Conservation (phyloP, 2,888 invertebrate species). For the Meiosimyza decipiens region DNA sequence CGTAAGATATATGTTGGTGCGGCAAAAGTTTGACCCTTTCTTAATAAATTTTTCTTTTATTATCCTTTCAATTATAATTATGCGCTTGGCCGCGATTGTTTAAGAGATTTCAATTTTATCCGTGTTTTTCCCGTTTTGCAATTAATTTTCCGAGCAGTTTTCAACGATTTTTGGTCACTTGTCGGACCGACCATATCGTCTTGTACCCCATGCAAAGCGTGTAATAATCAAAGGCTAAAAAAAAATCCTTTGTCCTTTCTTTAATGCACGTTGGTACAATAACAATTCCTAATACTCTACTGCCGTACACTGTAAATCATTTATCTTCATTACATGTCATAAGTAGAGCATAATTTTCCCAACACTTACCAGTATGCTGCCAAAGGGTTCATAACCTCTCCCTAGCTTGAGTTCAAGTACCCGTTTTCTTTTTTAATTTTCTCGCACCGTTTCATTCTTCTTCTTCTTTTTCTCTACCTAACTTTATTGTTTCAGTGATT, state of each 20-base stretch:
- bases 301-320: constrained; percentile 41
- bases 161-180: constrained; percentile 25
- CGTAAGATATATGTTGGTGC: too few relatives aligned
- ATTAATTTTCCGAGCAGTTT: constrained; percentile 7
- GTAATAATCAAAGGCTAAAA: constrained; percentile 14
- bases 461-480: background rate
- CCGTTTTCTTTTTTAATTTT: background rate
- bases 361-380: background rate
- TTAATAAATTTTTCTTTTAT: constrained; percentile 13
- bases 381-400: constrained; percentile 34
- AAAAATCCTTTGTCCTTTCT: constrained; percentile 16
- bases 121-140: constrained; percentile 25
- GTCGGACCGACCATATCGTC: background rate
- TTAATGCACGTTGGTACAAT: constrained; percentile 11
- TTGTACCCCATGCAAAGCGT: constrained; percentile 3
- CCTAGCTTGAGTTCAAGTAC: constrained; percentile 31
- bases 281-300: constrained; percentile 6
- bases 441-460: background rate
- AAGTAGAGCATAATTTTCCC: constrained; percentile 39
- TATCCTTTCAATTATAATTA: constrained; percentile 25
- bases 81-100: constrained; percentile 23
- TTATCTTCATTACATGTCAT: constrained; percentile 47
- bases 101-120: constrained; percentile 15
- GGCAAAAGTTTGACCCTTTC: constrained; percentile 22
- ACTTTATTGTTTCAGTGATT: background rate